A percentile compares a stretch with the other conserved stretches of the same genome.
Evolutionary conservation across 2,797 vertebrate species (phyloP).

Genomic region (Orestias chungarensis): DNA sequence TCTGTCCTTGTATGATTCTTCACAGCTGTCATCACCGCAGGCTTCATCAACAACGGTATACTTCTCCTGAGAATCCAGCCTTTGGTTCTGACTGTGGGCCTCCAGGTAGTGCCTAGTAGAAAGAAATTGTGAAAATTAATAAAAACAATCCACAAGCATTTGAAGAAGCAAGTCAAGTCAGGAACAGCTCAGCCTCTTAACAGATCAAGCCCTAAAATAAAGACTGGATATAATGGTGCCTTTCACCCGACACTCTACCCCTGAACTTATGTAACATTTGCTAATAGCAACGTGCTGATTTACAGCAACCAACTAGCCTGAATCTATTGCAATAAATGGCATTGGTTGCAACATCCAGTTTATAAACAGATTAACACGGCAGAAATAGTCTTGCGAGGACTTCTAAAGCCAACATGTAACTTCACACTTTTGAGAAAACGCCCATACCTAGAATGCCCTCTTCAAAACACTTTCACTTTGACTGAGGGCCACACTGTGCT

Average conservation of each 20-base stretch:
- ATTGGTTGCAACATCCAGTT: slow-evolving; percentile 11
- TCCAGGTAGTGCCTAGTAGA: slow-evolving; percentile 88
- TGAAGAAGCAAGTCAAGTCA: neutral
- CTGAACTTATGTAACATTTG: slow-evolving; percentile 58
- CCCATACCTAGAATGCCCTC: neutral
- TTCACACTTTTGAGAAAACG: slow-evolving; percentile 1
- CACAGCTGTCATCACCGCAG: slow-evolving; percentile 74
- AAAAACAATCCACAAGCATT: slow-evolving; percentile 19
- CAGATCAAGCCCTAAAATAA: slow-evolving; percentile 43
- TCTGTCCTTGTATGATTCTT: slow-evolving; percentile 63
- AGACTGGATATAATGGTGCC: slow-evolving; percentile 22
- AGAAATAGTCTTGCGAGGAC: slow-evolving; percentile 5
- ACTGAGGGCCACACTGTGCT: slow-evolving; percentile 21
- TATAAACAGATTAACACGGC: slow-evolving; percentile 16
- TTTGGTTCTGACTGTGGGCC: slow-evolving; percentile 85
- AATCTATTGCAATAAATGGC: slow-evolving; percentile 28
- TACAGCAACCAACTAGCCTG: slow-evolving; percentile 32
- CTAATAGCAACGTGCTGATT: slow-evolving; percentile 65
- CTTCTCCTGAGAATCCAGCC: slow-evolving; percentile 79
- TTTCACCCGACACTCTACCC: slow-evolving; percentile 53
- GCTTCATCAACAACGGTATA: slow-evolving; percentile 79
- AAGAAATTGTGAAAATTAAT: slow-evolving; percentile 22
- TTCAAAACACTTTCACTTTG: slow-evolving; percentile 10
- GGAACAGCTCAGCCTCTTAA: slow-evolving; percentile 3
- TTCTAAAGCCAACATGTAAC: slow-evolving; percentile 7